Base-by-base conservation (phyloP, 2,113 vertebrate genomes). In the Microtus ochrogaster region DNA sequence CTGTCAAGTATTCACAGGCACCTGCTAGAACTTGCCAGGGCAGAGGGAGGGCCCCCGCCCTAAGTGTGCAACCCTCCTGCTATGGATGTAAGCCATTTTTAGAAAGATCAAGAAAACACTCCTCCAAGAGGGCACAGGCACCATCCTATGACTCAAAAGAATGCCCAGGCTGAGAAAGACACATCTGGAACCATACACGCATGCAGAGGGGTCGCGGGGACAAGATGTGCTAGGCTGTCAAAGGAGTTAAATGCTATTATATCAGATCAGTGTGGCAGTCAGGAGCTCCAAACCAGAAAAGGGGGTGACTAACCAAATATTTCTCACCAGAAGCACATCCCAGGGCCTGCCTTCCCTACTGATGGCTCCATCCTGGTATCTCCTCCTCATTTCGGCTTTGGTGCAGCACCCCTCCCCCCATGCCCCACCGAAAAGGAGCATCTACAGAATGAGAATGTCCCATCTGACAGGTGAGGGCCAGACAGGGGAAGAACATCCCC, bases 151-250 rank as follows among this genome's bases (percentile, higher is more conserved):
- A 87, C 52, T 83, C 83, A 63, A 79, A 70, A 26, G 10, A 33
- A 58, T 0, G 1, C 28, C 72, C 68, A 22, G 70, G 68, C 5
- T 55, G 70, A n/a, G n/a, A 26, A 28, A 28, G 65, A 30, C 7
- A 0, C 6, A 49, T 79, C 47, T 52, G 82, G 72, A 77, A 3
- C 5, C 73, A 47, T 14, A 58, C 33, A 36, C 0, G 5, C 0
- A 7, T 7, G 8, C 10, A 11, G 55, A 79, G 21, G 11, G 4
- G 12, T 4, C 10, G 88, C 63, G 0, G 0, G 61, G 47, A 19
- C 36, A 33, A 73, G 55, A 39, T 11, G 47, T 5, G 1, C 41
- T 55, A 0, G 24, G 39, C 36, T 44, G 39, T 39, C 44, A 0
- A 73, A 24, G 24, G 28, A 33, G 7, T 78, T 78, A 33, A 30